Conservation (phyloP, 30 jellyfish, hydroid and myxozoan species). For the Cassiopea xamachana region DNA sequence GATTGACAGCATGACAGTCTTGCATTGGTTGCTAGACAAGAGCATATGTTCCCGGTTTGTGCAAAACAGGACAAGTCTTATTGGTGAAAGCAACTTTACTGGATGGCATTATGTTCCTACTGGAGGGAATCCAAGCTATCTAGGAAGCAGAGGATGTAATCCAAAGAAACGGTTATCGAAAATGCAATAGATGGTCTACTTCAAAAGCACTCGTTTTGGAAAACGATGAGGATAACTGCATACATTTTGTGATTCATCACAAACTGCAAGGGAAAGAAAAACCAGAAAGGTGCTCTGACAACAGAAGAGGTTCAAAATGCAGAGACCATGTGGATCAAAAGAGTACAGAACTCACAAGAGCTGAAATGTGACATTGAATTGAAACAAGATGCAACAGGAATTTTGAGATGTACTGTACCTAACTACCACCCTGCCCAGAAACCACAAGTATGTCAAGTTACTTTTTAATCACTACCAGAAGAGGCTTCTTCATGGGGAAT, state of each 20-base stretch:
- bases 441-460: conserved; percentile 42
- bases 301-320: conserved; percentile 59
- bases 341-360: conserved; percentile 56
- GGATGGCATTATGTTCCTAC: conserved; percentile 61
- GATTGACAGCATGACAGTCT: conserved; percentile 75
- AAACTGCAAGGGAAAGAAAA: conserved; percentile 54
- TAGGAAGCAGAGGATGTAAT: conserved; percentile 19
- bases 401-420: conserved; percentile 68
- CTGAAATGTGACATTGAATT: conserved; percentile 39
- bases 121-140: conserved; percentile 42
- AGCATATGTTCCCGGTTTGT: conserved; percentile 42
- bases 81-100: not conserved
- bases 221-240: conserved; percentile 32
- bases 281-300: conserved; percentile 27
- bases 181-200: not conserved
- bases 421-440: conserved; percentile 70
- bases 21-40: conserved; percentile 59
- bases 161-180: not conserved
- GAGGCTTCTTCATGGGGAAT: conserved; percentile 72
- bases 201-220: not conserved
- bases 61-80: conserved; percentile 9
- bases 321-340: conserved; percentile 50
- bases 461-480: conserved; percentile 51
- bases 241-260: conserved; percentile 47
- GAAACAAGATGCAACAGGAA: conserved; percentile 50